A percentile compares a stretch with the other conserved stretches of the same genome.
These are phyloP conservation scores for Ephialtes manifestator DNA, from an alignment of 2,888 invertebrate genomes.

Conservation along the genomic window DNA sequence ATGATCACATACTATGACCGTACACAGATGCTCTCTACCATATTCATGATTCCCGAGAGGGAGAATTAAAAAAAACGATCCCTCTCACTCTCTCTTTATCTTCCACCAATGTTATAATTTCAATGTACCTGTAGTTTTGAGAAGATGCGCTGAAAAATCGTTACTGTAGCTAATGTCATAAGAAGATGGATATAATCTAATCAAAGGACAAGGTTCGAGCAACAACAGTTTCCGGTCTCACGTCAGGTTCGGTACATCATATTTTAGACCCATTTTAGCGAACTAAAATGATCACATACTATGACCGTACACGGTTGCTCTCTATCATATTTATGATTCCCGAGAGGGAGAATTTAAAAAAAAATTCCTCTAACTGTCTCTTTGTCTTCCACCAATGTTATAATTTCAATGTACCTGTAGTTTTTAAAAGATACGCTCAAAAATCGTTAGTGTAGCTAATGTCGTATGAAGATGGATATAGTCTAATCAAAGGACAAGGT, in stretches of 20 bases:
- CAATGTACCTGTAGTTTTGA: not conserved
- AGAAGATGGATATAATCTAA: not conserved
- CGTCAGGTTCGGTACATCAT: too few relatives aligned
- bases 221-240: too few relatives aligned
- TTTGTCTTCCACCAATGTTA: not conserved
- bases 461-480: not conserved
- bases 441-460: not conserved
- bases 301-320: slow-evolving; percentile 49
- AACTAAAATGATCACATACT: slow-evolving; percentile 66
- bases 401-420: too few relatives aligned
- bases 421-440: not conserved
- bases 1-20: slow-evolving; percentile 63
- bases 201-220: too few relatives aligned
- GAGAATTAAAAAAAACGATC: not conserved
- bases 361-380: slow-evolving; percentile 2
- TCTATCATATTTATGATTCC: slow-evolving; percentile 48
- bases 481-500: too few relatives aligned
- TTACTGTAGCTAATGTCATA: not conserved
- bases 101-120: not conserved
- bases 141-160: not conserved
- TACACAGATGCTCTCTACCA: slow-evolving; percentile 34
- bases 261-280: too few relatives aligned
- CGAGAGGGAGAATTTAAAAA: slow-evolving; percentile 8
- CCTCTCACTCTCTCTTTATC: slow-evolving; percentile 13
- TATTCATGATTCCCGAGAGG: slow-evolving; percentile 49